Base-by-base conservation (phyloP, 2,888 invertebrate species). In the Tachina grossa region DNA sequence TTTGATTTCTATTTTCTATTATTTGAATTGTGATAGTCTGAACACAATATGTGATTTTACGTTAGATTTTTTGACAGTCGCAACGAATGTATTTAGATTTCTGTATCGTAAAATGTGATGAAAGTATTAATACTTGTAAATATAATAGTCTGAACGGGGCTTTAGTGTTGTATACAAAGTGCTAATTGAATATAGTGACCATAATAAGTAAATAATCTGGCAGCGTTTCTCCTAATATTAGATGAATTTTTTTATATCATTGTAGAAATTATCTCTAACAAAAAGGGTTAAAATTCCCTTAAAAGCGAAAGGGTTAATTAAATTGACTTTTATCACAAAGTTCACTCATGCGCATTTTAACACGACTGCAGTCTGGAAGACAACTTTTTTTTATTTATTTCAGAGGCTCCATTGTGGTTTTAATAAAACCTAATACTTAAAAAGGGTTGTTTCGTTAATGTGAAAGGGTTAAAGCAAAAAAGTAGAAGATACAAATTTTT, bases 301-400 rank as follows among this genome's bases (percentile, higher is more conserved):
- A 69, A 78, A 76, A 68, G 11, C 51, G 45, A 75, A 79, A 41
- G 79, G 82, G 82, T 79, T 85, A 76, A 75, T 79, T 85, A 76
- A 75, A 76, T 49, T 31, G 11, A 11, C 13, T 19, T 5, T 11
- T 43, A 61, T 16, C 43, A 19, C 8, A 78, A 68, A 41, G 71
- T 43, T 59, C 31, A 79, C 75, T 75, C 85, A 83, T 85, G 85
- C 85, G 85, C 85, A 31, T 72, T 85, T 75, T 59, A 14, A 1
- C 9, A 11, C 16, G 14, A 55, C 11, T 16, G 63, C 11, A 63
- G 55, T 74, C 47, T n/a, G 4, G n/a, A n/a, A n/a, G n/a, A n/a
- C n/a, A n/a, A n/a, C 22, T 78, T 72, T 19, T 2, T 43, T 31
- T 5, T 6, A 31, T 3, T 31, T 31, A 2, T 31, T 31, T 9